Base-by-base conservation (phyloP, 2,113 vertebrate genomes). In the Xiphophorus couchianus region DNA sequence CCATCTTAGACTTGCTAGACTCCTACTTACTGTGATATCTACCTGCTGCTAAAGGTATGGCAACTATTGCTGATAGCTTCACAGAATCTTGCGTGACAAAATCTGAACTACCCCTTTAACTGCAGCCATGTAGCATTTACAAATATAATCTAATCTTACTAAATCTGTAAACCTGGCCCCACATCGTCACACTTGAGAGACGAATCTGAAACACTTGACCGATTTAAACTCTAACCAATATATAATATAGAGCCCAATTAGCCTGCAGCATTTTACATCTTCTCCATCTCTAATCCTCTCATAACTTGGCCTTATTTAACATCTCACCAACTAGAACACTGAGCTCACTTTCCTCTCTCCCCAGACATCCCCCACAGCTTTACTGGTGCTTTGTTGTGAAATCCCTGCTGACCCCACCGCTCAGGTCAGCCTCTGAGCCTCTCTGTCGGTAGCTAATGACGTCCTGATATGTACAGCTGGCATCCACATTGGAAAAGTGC, bases 241-340 rank as follows among this genome's bases (percentile, higher is more conserved):
- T 86, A 89, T 88, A 89, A 91, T 90, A 91, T 87, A 90, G 86
- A 92, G 89, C 78, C 86, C 86, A 92, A 93, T 86, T 91, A 92
- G 83, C 87, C 78, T 22, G 74, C 80, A 86, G 84, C 77, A 72
- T 77, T 88, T 65, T 77, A 87, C 83, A 90, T 91, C 81, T 86
- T 84, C 84, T 89, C 77, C 77, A 69, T 80, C 83, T 85, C 77
- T 86, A 91, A 89, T 86, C 88, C 82, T 86, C 76, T 74, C 71
- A 82, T 80, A 89, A 88, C 82, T 89, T 74, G 83, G 84, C 64
- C 81, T 88, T 82, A 90, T 90, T 87, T 85, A 84, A 84, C 70
- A 73, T 87, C 77, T 86, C 67, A 30, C 83, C 83, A 77, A 75
- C 71, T 77, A 77, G 88, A 86, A 90, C 89, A 88, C 88, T 78